Base-by-base conservation (phyloP, 2,888 invertebrate genomes). In the Erebia ligea region DNA sequence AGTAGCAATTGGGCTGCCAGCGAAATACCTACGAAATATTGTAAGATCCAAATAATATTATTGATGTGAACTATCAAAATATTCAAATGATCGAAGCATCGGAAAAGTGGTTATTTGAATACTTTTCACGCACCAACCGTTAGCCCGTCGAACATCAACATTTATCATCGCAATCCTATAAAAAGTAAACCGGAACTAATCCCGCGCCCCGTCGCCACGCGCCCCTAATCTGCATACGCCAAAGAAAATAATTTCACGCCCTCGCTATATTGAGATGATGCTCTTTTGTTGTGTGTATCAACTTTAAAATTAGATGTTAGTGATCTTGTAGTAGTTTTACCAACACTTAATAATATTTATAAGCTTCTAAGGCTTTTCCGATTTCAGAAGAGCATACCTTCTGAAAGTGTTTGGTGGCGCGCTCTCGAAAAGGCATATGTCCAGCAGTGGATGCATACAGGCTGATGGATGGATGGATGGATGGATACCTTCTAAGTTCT, bases 171-270 rank as follows among this genome's bases (percentile, higher is more conserved):
- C 86, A 91, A 91, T 92, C 90, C 91, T 88, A 91, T 91, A 92
- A 92, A 92, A 92, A 91, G 86, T 91, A 89, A 90, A 89, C 89
- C 91, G 90, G 89, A 88, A 87, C 92, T 89, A 92, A 92, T 91
- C 89, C 85, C 77, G 82, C 78, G 81, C 82, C 85, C 83, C 81
- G 81, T 78, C 81, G 76, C 79, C 80, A 80, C 86, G 86, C 86
- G 84, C 83, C 82, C 84, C 84, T 87, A 90, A 93, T 93, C 91
- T 92, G 92, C 92, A 93, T 93, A 90, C 90, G 85, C 87, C 87
- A 89, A 91, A 90, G 84, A 91, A 91, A 89, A 91, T 91, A 88
- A 93, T 93, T 93, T 93, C 91, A 93, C 92, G 92, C 92, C 87
- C 86, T 86, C 84, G 82, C 88, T 84, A 80, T 87, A 84, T 80